Evolutionary conservation across 2,888 invertebrate genomes (phyloP).

Genomic region (Xestia rhomboidea): DNA sequence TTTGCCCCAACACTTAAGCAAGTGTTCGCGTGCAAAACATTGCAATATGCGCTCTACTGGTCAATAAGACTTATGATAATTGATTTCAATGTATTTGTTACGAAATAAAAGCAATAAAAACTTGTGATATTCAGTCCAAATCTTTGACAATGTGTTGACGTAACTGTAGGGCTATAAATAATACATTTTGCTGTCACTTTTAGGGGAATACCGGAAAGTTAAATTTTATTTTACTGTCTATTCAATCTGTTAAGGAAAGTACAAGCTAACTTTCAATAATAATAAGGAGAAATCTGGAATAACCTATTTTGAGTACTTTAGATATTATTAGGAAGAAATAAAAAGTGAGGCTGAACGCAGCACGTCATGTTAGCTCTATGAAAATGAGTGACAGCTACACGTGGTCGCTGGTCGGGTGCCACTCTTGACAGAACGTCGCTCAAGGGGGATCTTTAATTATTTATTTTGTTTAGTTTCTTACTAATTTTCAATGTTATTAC

Average conservation of each 20-base stretch:
- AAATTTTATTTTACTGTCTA: background rate
- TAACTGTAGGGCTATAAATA: background rate
- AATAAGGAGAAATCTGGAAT: background rate
- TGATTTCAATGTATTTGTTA: slow-evolving; percentile 57
- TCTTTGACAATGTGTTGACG: slow-evolving; percentile 14
- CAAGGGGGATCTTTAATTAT: no score
- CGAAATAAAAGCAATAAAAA: slow-evolving; percentile 49
- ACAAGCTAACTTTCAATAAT: background rate
- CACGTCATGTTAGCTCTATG: no score
- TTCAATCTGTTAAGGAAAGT: background rate
- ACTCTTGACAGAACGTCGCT: no score
- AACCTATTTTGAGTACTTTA: background rate
- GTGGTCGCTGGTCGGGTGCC: no score
- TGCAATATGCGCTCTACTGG: slow-evolving; percentile 62
- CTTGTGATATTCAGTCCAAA: slow-evolving; percentile 14
- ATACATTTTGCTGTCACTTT: background rate
- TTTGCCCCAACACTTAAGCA: slow-evolving; percentile 51
- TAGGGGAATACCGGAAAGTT: background rate
- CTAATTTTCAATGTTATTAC: no score
- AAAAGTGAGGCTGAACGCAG: no score
- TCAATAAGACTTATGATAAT: slow-evolving; percentile 61
- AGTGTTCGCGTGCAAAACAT: slow-evolving; percentile 59
- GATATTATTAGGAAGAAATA: no score
- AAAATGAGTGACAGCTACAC: no score
- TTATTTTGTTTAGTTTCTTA: no score